phyloP scores from a whole-genome alignment of 2,113 vertebrate species.

The Eurystomus gularis region DNA sequence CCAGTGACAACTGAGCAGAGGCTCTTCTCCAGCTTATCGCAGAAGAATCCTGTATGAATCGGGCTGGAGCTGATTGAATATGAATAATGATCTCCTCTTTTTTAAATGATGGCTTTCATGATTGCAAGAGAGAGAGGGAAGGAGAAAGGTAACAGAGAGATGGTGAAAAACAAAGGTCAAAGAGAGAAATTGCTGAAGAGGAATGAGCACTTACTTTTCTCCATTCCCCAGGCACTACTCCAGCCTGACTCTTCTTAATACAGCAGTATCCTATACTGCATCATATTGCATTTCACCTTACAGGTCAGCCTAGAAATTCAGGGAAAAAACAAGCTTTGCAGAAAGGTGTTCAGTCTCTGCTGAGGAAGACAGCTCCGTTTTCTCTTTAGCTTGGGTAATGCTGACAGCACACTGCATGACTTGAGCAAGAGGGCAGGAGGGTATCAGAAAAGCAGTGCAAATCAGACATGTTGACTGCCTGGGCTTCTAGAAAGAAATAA shows the following conservation, averaged over 20 bases:
- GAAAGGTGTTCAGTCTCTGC: neutral
- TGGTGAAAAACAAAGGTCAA: constrained; percentile 23
- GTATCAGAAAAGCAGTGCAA: neutral
- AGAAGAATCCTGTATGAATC: neutral
- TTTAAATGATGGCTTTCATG: neutral
- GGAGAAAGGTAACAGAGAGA: neutral
- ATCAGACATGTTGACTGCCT: neutral
- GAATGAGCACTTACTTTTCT: neutral
- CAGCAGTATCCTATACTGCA: neutral
- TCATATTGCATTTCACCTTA: neutral
- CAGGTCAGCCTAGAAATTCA: neutral
- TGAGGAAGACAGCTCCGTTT: neutral
- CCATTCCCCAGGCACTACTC: neutral
- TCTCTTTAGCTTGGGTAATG: neutral
- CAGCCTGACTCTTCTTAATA: neutral
- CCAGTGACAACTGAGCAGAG: neutral
- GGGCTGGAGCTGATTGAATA: neutral
- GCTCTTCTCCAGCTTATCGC: neutral
- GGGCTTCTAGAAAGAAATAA: neutral
- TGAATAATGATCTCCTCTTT: neutral
- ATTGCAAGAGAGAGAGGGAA: neutral
- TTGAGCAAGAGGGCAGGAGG: neutral
- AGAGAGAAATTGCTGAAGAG: neutral
- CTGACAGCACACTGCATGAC: neutral
- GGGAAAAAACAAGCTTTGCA: neutral